Evolutionary conservation across 2,888 invertebrate species (phyloP).

Genomic region (Oligia strigilis): DNA sequence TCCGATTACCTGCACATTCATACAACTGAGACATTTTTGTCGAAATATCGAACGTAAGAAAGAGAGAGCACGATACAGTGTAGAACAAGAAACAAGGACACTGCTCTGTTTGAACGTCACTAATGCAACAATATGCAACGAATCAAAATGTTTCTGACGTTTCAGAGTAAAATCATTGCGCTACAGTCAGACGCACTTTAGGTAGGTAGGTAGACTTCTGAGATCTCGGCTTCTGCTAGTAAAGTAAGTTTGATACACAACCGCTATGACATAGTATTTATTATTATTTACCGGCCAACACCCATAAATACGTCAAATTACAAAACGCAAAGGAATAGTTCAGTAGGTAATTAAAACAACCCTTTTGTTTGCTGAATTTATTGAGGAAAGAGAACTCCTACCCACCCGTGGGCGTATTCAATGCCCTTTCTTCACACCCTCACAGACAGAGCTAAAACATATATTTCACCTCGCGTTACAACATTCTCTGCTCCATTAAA

Average conservation of each 20-base stretch:
- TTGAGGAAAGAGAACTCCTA: not conserved
- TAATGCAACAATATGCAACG: not conserved
- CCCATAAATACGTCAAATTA: not conserved
- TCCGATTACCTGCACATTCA: not conserved
- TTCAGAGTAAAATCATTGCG: slow-evolving; percentile 4
- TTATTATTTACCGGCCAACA: not conserved
- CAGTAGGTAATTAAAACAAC: not conserved
- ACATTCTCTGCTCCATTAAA: slow-evolving; percentile 20
- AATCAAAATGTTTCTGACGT: not conserved
- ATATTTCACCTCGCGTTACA: not conserved
- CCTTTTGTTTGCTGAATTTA: slow-evolving; percentile 6
- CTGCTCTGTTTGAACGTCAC: not conserved
- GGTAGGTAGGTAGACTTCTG: not conserved
- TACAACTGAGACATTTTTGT: slow-evolving; percentile 2
- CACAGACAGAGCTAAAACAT: not conserved
- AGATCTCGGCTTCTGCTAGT: not conserved
- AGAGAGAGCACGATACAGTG: slow-evolving; percentile 11
- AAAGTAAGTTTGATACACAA: no score
- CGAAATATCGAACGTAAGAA: not conserved
- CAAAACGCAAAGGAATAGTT: not conserved
- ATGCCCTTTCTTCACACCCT: not conserved
- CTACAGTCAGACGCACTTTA: not conserved
- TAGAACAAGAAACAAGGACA: slow-evolving; percentile 15
- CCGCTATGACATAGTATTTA: not conserved
- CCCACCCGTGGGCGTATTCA: no score